Percentiles rank a stretch among this genome's conserved stretches.
phyloP scores from a whole-genome alignment of 2,797 vertebrate species.

The Characodon lateralis region DNA sequence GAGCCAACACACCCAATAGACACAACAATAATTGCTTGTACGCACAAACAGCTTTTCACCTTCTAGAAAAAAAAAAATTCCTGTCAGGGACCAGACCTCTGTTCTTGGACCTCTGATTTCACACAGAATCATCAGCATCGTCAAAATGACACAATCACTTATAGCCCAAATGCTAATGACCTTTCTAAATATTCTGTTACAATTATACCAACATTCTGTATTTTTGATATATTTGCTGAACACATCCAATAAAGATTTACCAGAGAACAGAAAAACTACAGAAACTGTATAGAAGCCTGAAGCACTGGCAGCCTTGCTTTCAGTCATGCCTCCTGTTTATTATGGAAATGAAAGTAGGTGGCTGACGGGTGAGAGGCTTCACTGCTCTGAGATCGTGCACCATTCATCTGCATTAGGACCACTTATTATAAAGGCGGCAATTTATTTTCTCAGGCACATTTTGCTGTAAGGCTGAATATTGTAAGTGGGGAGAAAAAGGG shows the following conservation, averaged over 20 bases:
- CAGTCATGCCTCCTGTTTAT: slow-evolving; percentile 53
- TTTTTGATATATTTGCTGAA: background rate
- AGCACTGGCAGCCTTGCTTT: slow-evolving; percentile 31
- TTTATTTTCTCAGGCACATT: slow-evolving; percentile 65
- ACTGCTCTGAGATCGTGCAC: slow-evolving; percentile 55
- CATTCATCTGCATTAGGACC: slow-evolving; percentile 78
- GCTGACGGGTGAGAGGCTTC: slow-evolving; percentile 57
- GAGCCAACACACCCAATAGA: too few relatives aligned
- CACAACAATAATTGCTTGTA: too few relatives aligned
- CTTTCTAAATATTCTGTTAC: background rate
- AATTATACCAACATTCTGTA: background rate
- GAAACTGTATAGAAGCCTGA: slow-evolving; percentile 1
- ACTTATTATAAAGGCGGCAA: slow-evolving; percentile 73
- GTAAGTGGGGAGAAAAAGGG: slow-evolving; percentile 41
- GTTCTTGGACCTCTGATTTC: background rate
- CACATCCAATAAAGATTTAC: background rate
- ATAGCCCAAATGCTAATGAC: background rate
- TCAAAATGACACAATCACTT: background rate
- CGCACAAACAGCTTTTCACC: too few relatives aligned
- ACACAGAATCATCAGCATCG: background rate
- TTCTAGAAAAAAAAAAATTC: too few relatives aligned
- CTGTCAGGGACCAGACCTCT: background rate
- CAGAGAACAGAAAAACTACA: background rate
- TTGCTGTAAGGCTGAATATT: slow-evolving; percentile 35
- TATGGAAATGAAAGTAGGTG: slow-evolving; percentile 50